Evolutionary conservation across 35 echinoderm and acorn worm species (phyloP), one percentile per base, ranked within the genome.

Genomic region (Lytechinus pictus): DNA sequence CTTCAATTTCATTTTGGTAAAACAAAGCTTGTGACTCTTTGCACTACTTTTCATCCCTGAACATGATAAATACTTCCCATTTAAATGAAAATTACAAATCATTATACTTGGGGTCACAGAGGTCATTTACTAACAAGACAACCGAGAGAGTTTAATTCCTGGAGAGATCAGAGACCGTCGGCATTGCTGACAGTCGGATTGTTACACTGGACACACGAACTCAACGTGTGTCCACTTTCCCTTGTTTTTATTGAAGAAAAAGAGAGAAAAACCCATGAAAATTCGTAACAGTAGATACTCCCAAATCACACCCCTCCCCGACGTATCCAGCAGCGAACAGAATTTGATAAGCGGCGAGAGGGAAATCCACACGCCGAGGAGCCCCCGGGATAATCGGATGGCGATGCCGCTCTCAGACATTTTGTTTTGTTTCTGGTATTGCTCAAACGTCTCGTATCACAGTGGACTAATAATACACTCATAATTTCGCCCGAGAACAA

Each of bases 401-500:
- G 7, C 61, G 61, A 72, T 72, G 61, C 12, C 61, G 61, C 61
- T 72, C 61, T 72, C 61, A 24, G 61, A 72, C 61, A 72, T 72
- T n/a, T 72, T 72, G 61, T 72, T 72, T 72, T 72, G 61, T 72
- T 72, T 72, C 19, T 72, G 16, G 14, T 72, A 21, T 21, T 72
- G 16, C 61, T 72, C 19, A 21, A 21, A 72, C 61, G 24, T 24
- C 61, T 72, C 14, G 1, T 21, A 72, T 16, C 55, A 21, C 61
- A 72, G 24, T 13, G 61, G 3, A 72, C 61, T 24, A 72, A 72
- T 72, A 72, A 72, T 72, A 21, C 61, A 4, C 61, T 72, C 61
- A 72, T 72, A 72, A 72, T 72, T 89, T 89, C 9, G 87, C 87
- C 28, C 52, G 14, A 89, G 52, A 33, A 33, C 87, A 89, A 89